These are phyloP conservation scores for Uropetala carovei DNA, from an alignment of 2,888 invertebrate genomes.

Conservation along the genomic window DNA sequence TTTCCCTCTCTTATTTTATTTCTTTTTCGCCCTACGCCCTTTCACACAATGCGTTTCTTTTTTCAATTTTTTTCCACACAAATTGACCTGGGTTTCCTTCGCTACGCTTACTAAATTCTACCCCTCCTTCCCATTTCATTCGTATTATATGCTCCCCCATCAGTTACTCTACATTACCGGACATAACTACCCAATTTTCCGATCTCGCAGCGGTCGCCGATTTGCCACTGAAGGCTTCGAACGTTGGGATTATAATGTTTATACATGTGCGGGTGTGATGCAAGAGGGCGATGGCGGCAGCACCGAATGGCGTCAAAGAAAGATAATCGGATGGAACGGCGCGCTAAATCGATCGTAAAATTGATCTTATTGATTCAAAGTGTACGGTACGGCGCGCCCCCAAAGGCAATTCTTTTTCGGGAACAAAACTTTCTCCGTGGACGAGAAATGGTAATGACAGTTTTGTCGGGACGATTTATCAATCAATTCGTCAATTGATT, in stretches of 20 bases:
- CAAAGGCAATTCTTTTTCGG: background rate
- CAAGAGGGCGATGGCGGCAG: background rate
- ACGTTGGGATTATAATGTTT: background rate
- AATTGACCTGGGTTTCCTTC: background rate
- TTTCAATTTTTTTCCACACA: background rate
- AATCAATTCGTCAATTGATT: background rate
- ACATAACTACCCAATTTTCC: constrained; percentile 30
- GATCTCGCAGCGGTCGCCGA: background rate
- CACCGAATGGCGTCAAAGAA: background rate
- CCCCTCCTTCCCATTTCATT: background rate
- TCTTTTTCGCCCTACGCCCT: background rate
- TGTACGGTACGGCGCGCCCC: background rate
- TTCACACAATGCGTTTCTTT: background rate
- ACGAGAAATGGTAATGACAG: background rate
- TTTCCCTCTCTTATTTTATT: background rate
- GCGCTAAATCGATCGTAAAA: background rate
- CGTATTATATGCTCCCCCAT: background rate
- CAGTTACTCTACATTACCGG: constrained; percentile 19
- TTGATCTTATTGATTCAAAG: constrained; percentile 29
- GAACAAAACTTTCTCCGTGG: background rate
- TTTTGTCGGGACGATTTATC: background rate
- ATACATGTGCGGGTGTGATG: background rate
- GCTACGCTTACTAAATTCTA: background rate
- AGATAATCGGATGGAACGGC: constrained; percentile 8
- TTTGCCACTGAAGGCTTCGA: constrained; percentile 27